These are phyloP conservation scores for Drosophila bocki DNA, from an alignment of 1,140 invertebrate genomes.

Conservation along the genomic window DNA sequence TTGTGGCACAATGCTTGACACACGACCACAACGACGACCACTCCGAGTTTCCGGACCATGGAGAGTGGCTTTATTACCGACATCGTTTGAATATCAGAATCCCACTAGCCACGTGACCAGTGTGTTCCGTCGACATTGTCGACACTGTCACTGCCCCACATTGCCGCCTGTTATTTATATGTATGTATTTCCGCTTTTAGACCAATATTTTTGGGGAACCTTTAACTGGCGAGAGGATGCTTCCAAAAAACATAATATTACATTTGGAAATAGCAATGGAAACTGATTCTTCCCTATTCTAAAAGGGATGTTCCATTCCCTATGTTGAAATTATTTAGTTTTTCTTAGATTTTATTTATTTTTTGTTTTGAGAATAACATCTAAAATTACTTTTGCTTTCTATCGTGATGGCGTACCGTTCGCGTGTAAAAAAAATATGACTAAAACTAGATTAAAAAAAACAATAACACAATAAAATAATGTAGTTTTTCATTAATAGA, in stretches of 20 bases:
- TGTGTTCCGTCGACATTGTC: conserved; percentile 22
- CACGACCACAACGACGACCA: conserved; percentile 81
- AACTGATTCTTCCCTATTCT: not conserved
- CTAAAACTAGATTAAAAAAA: too few species aligned
- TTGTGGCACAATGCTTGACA: conserved; percentile 82
- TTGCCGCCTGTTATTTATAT: conserved; percentile 61
- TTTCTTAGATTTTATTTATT: not conserved
- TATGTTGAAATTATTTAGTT: not conserved
- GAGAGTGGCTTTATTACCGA: conserved; percentile 47
- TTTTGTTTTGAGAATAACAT: too few species aligned
- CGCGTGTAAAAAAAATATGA: too few species aligned
- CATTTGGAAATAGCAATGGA: not conserved
- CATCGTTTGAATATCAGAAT: conserved; percentile 29
- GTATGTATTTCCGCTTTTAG: conserved; percentile 56
- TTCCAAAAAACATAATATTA: conserved; percentile 11
- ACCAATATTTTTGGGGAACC: conserved; percentile 54
- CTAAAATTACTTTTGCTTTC: too few species aligned
- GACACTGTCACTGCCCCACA: conserved; percentile 25
- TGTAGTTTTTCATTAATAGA: too few species aligned
- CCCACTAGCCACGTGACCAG: conserved; percentile 40
- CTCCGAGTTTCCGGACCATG: conserved; percentile 59
- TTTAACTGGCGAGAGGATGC: conserved; percentile 12
- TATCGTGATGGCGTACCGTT: too few species aligned
- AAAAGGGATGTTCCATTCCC: too few species aligned
- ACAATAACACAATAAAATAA: too few species aligned